phyloP scores from a whole-genome alignment of 2,888 invertebrate genomes.

The Ligdia adustata region DNA sequence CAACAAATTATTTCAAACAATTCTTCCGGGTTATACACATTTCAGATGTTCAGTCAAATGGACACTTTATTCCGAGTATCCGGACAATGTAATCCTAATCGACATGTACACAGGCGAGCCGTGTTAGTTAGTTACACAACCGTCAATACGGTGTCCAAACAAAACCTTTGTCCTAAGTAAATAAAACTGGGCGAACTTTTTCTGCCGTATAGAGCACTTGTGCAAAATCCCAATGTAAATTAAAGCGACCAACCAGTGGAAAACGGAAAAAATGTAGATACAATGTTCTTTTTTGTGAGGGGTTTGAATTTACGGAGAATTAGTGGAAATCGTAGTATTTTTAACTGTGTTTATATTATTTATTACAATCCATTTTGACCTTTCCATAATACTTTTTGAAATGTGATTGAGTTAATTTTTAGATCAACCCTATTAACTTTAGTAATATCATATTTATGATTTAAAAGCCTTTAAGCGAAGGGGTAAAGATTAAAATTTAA shows the following conservation, averaged over 20 bases:
- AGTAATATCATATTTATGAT: too few relatives aligned
- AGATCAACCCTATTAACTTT: too few relatives aligned
- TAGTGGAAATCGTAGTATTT: constrained; percentile 7
- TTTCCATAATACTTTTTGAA: too few relatives aligned
- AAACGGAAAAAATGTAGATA: constrained; percentile 21
- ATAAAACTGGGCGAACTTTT: constrained; percentile 37
- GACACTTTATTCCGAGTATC: constrained; percentile 13
- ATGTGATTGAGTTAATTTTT: too few relatives aligned
- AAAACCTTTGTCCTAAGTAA: constrained; percentile 44
- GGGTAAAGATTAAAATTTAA: too few relatives aligned
- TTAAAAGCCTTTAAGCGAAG: too few relatives aligned
- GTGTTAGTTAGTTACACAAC: constrained; percentile 30
- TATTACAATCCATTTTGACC: too few relatives aligned
- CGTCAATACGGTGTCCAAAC: constrained; percentile 39
- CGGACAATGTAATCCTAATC: constrained; percentile 24
- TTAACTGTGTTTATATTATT: too few relatives aligned
- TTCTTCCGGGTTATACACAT: constrained; percentile 1
- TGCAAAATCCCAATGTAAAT: constrained; percentile 32
- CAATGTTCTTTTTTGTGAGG: constrained; percentile 20
- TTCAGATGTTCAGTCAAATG: constrained; percentile 1
- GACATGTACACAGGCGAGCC: constrained; percentile 20
- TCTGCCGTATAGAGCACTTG: constrained; percentile 30
- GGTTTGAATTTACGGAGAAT: constrained; percentile 24
- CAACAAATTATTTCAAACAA: too few relatives aligned
- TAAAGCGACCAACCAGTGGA: constrained; percentile 25